Evolutionary conservation across 2,113 vertebrate genomes (phyloP).

Genomic region (Dromaius novaehollandiae): DNA sequence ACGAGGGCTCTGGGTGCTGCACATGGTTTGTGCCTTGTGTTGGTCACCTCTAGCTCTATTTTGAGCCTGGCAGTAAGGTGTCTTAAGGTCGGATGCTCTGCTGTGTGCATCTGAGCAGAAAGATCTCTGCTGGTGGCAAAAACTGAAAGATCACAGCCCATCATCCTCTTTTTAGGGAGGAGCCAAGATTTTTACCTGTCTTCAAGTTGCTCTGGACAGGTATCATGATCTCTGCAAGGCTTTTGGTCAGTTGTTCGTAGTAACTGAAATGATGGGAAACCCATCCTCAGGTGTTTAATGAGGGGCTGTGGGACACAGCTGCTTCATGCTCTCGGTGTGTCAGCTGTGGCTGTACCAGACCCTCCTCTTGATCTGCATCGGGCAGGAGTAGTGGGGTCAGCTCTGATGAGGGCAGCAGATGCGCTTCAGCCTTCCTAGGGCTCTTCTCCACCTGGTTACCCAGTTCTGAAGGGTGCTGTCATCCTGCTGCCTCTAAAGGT

Average conservation of each 20-base stretch:
- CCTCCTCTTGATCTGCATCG: accelerated
- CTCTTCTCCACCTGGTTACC: not conserved
- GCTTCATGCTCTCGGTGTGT: not conserved
- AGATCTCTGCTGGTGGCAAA: not conserved
- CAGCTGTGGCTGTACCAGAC: not conserved
- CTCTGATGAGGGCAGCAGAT: not conserved
- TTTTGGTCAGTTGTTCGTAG: not conserved
- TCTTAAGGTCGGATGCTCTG: not conserved
- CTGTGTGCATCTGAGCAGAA: not conserved
- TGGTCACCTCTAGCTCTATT: not conserved
- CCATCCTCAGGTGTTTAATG: accelerated
- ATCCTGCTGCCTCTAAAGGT: not conserved
- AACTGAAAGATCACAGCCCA: not conserved
- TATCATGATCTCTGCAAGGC: not conserved
- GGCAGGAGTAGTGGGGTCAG: accelerated
- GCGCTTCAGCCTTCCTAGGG: not conserved
- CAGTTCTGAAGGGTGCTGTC: not conserved
- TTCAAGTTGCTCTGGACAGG: not conserved
- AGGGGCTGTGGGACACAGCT: not conserved
- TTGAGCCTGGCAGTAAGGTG: not conserved
- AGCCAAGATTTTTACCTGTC: not conserved
- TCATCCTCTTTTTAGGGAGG: not conserved
- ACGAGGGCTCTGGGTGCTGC: not conserved
- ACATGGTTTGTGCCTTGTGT: not conserved
- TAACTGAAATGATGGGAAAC: not conserved